Evolutionary conservation across 2,113 vertebrate species (phyloP), one percentile per base, ranked within the genome.

Genomic region (Oceanodroma tethys): DNA sequence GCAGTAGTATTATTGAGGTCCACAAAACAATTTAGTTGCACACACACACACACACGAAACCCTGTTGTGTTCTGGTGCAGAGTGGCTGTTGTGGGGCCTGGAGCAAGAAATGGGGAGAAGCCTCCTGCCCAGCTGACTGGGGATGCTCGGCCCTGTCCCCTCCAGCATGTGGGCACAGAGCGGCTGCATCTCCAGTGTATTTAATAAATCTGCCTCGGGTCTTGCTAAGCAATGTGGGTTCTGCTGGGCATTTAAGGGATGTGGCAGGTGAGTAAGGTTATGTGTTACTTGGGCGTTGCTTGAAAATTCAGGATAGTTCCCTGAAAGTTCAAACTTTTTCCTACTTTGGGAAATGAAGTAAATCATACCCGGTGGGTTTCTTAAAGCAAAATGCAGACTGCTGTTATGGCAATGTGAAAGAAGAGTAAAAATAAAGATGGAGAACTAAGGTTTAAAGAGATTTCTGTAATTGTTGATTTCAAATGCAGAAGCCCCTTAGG

Each of bases 401-500:
- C 73, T 87, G 53, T 81, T 91, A 81, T 32, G 18, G 56, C 48
- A 93, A 9, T 68, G 74, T 85, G 75, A 83, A 92, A 81, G 55
- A 82, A 95, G 78, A 68, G 56, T 68, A 82, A 94, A 94, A 97
- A 85, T 84, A 96, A 93, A 92, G 80, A 91, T 4, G 82, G 68
- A 80, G 84, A 76, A 72, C 73, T 78, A 74, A 95, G 95, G 70
- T 95, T 95, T 94, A 95, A 94, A 89, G 81, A 60, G 30, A 48
- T 95, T 94, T 95, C 91, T 70, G 38, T 89, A 94, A 82, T 58
- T 94, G 91, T 76, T 1, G 2, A 85, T 94, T 95, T 93, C 71
- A 86, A 94, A 87, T 94, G 91, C 73, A 80, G 81, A 93, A 96
- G 14, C n/a, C 86, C 93, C 93, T 95, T 66, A 87, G 94, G 94